Evolutionary conservation across 2,888 invertebrate genomes (phyloP).

Genomic region (Acrobasis suavella): DNA sequence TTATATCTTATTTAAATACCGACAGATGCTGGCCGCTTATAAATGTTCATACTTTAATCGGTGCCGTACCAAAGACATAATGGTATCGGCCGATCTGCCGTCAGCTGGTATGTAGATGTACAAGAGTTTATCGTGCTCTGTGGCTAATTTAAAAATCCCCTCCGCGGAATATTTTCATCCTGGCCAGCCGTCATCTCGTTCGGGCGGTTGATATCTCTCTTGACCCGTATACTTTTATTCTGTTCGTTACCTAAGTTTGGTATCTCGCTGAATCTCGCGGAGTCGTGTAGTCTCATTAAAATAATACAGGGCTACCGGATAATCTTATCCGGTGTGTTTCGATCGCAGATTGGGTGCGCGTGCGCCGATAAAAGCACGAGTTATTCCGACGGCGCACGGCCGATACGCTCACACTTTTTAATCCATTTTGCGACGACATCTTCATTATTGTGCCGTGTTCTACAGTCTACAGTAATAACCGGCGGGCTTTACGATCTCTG

Average conservation of each 20-base stretch:
- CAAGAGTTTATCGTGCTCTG: conserved; percentile 69
- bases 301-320: conserved; percentile 82
- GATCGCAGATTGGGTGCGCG: conserved; percentile 82
- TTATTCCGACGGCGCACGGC: conserved; percentile 77
- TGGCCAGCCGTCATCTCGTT: conserved; percentile 56
- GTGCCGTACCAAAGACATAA: conserved; percentile 80
- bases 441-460: conserved; percentile 72
- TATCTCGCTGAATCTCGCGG: conserved; percentile 76
- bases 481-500: conserved; percentile 43
- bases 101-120: conserved; percentile 79
- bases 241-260: conserved; percentile 77
- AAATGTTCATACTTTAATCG: conserved; percentile 79
- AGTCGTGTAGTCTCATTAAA: conserved; percentile 83
- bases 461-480: conserved; percentile 42
- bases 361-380: conserved; percentile 77
- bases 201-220: conserved; percentile 74
- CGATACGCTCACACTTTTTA: conserved; percentile 74
- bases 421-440: conserved; percentile 74
- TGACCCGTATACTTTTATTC: conserved; percentile 76
- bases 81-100: conserved; percentile 80
- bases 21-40: conserved; percentile 77
- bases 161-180: conserved; percentile 53
- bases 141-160: conserved; percentile 77
- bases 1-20: conserved; percentile 82
- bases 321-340: conserved; percentile 81